Evolutionary conservation across 1,140 invertebrate genomes (phyloP), one percentile per base, ranked within the genome.

Genomic region (Pemphigus obesinymphae): DNA sequence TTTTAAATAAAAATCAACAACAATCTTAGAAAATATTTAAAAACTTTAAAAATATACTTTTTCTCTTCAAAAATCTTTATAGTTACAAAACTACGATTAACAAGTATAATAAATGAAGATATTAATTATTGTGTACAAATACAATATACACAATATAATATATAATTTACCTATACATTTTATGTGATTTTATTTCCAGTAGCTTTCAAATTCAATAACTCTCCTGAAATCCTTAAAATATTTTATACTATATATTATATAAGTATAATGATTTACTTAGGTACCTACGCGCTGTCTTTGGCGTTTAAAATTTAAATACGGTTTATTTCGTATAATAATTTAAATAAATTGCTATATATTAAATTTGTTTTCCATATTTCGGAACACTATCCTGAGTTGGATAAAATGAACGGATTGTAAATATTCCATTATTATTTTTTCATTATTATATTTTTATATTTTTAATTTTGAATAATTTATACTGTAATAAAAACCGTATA

Each of bases 381-480:
- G 31, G 26, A 55, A 34, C 37, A 40, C 10, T 29, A 53, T 40
- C 26, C 26, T 55, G 20, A 34, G 75, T 37, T 34, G 53, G 34
- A 76, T 26, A 76, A 53, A 53, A 55, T 15, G 50, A 76, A 76
- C 40, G 68, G 68, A 72, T 72, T 72, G 68, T 53, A 78, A 78
- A 78, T 78, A 78, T 76, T 76, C 73, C 73, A 50, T 55, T 76
- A 50, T 76, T 34, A 76, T 61, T 80, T 61, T 48, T 61, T 80
- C 75, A 43, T 80, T 61, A 61, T 80, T 58, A 61, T 80, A 40
- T 45, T 11, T 78, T 80, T 58, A 61, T 61, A 61, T 80, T 80
- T 80, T 80, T 80, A 80, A 80, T 61, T 80, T 78, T 61, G 75
- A 80, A 80, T 80, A 80, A 80, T 80, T 80, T 61, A 80, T 80